Percentiles rank a stretch among this genome's conserved stretches.
phyloP scores from a whole-genome alignment of 2,797 vertebrate species.

The Syndactyla subalaris region DNA sequence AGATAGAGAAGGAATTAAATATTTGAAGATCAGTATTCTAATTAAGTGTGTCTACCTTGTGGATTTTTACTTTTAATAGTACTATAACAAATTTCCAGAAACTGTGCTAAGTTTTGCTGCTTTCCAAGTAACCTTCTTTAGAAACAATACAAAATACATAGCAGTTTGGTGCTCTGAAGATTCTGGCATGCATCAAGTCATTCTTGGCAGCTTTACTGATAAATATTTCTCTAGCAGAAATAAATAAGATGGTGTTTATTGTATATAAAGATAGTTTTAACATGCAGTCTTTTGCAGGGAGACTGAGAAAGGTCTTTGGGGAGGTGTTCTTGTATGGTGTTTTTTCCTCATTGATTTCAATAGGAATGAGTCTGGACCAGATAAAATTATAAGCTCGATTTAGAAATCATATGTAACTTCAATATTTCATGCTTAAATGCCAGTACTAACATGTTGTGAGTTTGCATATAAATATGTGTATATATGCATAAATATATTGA shows the following conservation, averaged over 20 bases:
- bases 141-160: neutral
- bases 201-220: neutral
- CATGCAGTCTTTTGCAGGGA: neutral
- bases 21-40: neutral
- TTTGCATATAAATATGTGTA: neutral
- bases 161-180: neutral
- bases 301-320: neutral
- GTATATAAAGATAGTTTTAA: neutral
- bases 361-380: neutral
- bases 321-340: neutral
- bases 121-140: neutral
- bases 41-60: neutral
- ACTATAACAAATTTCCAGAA: neutral
- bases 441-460: neutral
- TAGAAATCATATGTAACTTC: neutral
- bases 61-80: neutral
- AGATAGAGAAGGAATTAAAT: conserved; percentile 9
- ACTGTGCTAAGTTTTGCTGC: neutral
- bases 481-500: neutral
- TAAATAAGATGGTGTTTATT: neutral
- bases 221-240: neutral
- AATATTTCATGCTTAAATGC: neutral
- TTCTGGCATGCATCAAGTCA: neutral
- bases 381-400: neutral
- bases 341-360: neutral